Evolutionary conservation across 1,140 invertebrate species (phyloP).

Genomic region (Panulirus ornatus): DNA sequence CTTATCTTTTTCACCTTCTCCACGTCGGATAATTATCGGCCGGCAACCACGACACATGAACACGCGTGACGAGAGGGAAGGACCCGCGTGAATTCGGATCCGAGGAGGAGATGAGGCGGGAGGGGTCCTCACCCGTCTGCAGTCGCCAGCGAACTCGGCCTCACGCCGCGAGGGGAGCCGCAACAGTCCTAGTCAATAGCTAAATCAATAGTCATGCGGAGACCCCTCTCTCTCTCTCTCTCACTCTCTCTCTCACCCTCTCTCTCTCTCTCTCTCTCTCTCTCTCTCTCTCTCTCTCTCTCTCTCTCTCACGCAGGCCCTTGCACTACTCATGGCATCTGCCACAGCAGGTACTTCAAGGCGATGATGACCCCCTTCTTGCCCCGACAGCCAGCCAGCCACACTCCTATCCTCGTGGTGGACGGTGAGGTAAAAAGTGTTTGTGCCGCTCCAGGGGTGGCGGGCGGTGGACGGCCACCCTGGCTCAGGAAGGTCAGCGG

Average conservation of each 20-base stretch:
- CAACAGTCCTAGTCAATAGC: constrained; percentile 18
- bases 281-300: neutral
- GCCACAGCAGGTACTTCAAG: neutral
- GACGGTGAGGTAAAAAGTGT: too few relatives aligned
- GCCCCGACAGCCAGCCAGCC: too few relatives aligned
- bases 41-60: neutral
- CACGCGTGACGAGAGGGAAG: neutral
- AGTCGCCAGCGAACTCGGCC: neutral
- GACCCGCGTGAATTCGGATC: neutral
- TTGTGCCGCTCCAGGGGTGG: too few relatives aligned
- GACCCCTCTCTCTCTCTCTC: neutral
- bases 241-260: too few relatives aligned
- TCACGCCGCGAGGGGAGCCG: neutral
- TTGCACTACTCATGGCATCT: neutral
- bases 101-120: neutral
- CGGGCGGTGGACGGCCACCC: neutral
- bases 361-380: too few relatives aligned
- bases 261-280: neutral
- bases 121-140: neutral
- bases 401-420: too few relatives aligned
- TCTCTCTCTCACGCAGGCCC: neutral
- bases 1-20: neutral
- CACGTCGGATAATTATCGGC: neutral
- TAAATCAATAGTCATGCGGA: constrained; percentile 17
- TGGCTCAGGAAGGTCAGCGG: neutral